Conservation (phyloP, 2,888 invertebrate species). For the Tinea trinotella region DNA sequence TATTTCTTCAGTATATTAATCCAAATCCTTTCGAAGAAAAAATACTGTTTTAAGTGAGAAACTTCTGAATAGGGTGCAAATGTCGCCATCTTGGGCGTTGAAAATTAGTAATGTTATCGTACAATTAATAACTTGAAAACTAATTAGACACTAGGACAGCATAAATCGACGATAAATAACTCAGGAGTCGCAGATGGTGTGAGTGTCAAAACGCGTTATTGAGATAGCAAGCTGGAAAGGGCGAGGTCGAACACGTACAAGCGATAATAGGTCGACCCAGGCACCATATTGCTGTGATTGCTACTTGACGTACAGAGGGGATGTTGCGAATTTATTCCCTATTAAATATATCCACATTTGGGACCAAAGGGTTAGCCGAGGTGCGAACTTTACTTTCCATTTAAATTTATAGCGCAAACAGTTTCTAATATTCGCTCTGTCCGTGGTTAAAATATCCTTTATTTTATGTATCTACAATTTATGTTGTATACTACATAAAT, state of each 20-base stretch:
- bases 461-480: background rate
- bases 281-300: slow-evolving; percentile 66
- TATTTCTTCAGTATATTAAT: too few species aligned
- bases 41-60: too few species aligned
- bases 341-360: slow-evolving; percentile 40
- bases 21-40: too few species aligned
- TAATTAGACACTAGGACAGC: slow-evolving; percentile 45
- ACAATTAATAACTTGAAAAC: slow-evolving; percentile 23
- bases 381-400: slow-evolving; percentile 34
- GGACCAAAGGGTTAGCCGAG: slow-evolving; percentile 47
- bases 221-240: slow-evolving; percentile 19
- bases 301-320: slow-evolving; percentile 26
- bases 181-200: slow-evolving; percentile 45
- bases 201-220: slow-evolving; percentile 33
- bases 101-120: background rate
- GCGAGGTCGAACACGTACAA: slow-evolving; percentile 49
- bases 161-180: slow-evolving; percentile 53
- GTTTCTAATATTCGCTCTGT: slow-evolving; percentile 2
- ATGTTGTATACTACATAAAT: background rate
- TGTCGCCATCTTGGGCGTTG: too few species aligned
- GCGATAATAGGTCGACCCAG: slow-evolving; percentile 54
- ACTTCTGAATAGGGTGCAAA: too few species aligned
- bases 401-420: slow-evolving; percentile 11
- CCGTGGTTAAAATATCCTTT: background rate
- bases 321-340: slow-evolving; percentile 54